Base-by-base conservation (phyloP, 2,888 invertebrate genomes). In the Dorcus hopei region DNA sequence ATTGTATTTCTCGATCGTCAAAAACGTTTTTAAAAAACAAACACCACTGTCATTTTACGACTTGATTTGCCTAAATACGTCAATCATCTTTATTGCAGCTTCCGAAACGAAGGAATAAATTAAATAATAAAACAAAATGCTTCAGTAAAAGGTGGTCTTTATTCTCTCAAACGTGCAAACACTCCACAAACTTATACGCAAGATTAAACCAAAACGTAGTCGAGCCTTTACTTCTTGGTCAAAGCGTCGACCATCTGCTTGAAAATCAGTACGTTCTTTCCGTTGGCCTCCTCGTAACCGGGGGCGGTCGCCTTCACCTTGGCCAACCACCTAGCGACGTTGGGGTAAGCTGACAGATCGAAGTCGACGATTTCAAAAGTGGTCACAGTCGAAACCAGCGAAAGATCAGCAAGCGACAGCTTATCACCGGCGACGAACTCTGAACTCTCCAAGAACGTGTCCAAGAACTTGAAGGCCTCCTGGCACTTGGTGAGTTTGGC, bases 331-430 rank as follows among this genome's bases (percentile, higher is more conserved):
- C 81, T 87, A 59, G 78, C 75, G 54, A 91, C 81, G 69, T 91
- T 91, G 49, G 83, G 76, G 78, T 85, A 90, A 69, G 87, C 85
- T 71, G 83, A 82, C 62, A 92, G 73, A 73, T 92, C 90, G 61
- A 87, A 83, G 9, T 58, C 64, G 52, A 72, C 68, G 51, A 87
- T 88, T 70, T 89, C 90, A 61, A 84, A 83, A 61, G 87, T 88
- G 49, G 91, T 86, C 8, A 92, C 82, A 6, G 85, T 82, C 7
- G 89, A 84, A 38, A 87, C 79, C 48, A 93, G 74, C 39, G 86
- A 79, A 43, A 91, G 80, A 77, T 94, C 94, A 6, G 94, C 94
- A 14, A 94, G 74, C 14, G 93, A 93, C 54, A 92, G 79, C 58
- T 80, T 80, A 58, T 87, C 82, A 2, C 92, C 93, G 11, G 91